Evolutionary conservation across 2,888 invertebrate species (phyloP).

Genomic region (Ariolimax columbianus): DNA sequence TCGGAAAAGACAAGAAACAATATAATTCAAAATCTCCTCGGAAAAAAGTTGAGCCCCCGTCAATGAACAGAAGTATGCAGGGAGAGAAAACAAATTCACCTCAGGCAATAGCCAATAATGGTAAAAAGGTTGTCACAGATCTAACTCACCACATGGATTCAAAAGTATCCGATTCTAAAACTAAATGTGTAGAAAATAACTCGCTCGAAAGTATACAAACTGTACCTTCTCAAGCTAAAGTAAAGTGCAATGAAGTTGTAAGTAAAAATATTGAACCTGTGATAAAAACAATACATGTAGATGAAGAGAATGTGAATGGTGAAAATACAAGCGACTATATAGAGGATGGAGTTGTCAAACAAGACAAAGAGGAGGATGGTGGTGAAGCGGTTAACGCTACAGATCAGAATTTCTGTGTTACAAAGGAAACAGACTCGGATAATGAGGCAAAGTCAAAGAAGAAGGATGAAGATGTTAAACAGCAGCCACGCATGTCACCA

Average conservation of each 20-base stretch:
- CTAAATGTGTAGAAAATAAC: not conserved
- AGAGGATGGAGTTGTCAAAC: not conserved
- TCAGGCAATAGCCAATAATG: not conserved
- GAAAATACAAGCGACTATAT: not conserved
- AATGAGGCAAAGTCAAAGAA: conserved; percentile 34
- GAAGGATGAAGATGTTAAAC: conserved; percentile 36
- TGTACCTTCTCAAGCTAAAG: conserved; percentile 3
- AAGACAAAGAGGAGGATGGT: not conserved
- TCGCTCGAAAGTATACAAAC: not conserved
- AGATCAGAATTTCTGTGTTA: conserved; percentile 1
- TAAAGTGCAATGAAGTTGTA: conserved; percentile 25
- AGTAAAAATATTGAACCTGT: conserved; percentile 15
- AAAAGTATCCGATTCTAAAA: not conserved
- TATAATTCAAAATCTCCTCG: conserved; percentile 39
- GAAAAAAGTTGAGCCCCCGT: conserved; percentile 19
- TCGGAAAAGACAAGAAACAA: not conserved
- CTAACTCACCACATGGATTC: not conserved
- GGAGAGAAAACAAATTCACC: conserved; percentile 6
- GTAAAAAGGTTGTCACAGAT: not conserved
- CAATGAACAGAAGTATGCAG: conserved; percentile 41
- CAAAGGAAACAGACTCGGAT: conserved; percentile 35
- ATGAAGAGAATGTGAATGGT: conserved; percentile 31
- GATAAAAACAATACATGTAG: conserved; percentile 18
- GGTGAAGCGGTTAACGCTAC: not conserved
- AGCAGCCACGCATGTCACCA: conserved; percentile 92